Evolutionary conservation across 2,888 invertebrate genomes (phyloP).

Genomic region (Drosophila parthenogenetica): DNA sequence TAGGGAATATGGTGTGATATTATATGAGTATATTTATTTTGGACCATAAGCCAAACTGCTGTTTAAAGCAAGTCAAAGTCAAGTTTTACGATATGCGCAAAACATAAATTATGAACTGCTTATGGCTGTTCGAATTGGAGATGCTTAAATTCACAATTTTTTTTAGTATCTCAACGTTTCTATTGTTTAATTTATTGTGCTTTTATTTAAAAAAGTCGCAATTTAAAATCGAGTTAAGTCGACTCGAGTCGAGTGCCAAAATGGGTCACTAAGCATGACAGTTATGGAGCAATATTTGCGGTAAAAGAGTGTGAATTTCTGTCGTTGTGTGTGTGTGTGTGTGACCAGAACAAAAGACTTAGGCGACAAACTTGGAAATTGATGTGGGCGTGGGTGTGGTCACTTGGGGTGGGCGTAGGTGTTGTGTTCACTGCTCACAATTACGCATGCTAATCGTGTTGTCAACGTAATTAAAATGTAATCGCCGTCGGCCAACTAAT

Average conservation of each 20-base stretch:
- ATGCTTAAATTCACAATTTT: constrained; percentile 18
- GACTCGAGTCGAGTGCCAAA: constrained; percentile 50
- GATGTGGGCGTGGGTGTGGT: constrained; percentile 17
- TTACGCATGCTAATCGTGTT: constrained; percentile 78
- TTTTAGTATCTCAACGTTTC: not conserved
- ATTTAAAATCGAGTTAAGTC: constrained; percentile 33
- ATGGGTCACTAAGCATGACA: constrained; percentile 78
- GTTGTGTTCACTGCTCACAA: constrained; percentile 50
- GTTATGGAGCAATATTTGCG: constrained; percentile 72
- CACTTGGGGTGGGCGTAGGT: constrained; percentile 19
- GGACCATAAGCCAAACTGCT: constrained; percentile 46
- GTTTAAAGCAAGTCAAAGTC: constrained; percentile 74
- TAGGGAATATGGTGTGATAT: constrained; percentile 26
- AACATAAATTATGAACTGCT: constrained; percentile 68
- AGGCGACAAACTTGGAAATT: constrained; percentile 58
- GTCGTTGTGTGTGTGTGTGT: constrained; percentile 32
- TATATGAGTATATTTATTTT: constrained; percentile 27
- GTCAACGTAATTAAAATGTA: constrained; percentile 79
- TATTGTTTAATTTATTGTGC: constrained; percentile 61
- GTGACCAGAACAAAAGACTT: constrained; percentile 68
- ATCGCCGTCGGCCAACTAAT: constrained; percentile 68
- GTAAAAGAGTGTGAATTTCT: constrained; percentile 42
- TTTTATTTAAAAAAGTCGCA: constrained; percentile 76
- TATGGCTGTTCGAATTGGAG: constrained; percentile 53
- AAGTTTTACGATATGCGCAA: constrained; percentile 66